Conservation (phyloP, 2,888 invertebrate species). For the Chalcis sispes region DNA sequence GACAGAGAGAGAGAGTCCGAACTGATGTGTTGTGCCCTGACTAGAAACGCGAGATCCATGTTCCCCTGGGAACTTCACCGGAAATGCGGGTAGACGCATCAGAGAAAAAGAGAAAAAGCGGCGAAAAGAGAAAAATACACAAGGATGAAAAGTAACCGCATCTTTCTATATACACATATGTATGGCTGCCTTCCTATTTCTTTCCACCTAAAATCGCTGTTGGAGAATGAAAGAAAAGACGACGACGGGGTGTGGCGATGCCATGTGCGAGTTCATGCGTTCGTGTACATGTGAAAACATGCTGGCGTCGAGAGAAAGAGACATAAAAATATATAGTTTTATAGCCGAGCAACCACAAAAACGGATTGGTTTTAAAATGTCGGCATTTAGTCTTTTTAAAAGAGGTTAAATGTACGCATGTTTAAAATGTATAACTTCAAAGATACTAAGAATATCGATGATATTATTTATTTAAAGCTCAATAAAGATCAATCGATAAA, state of each 20-base stretch:
- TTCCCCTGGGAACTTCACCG: conserved; percentile 18
- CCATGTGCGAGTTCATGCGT: neutral
- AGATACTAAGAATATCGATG: too few relatives aligned
- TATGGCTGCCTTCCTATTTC: neutral
- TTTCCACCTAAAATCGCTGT: neutral
- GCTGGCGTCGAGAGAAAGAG: too few relatives aligned
- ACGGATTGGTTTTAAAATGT: too few relatives aligned
- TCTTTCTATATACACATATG: neutral
- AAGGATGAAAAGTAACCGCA: conserved; percentile 20
- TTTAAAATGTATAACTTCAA: too few relatives aligned
- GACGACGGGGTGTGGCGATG: neutral
- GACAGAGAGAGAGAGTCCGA: conserved; percentile 41
- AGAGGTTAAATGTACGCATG: too few relatives aligned
- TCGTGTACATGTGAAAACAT: neutral
- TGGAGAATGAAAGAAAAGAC: neutral
- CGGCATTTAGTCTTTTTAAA: too few relatives aligned
- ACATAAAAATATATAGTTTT: too few relatives aligned
- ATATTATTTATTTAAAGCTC: too few relatives aligned
- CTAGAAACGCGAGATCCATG: conserved; percentile 33
- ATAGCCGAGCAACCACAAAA: too few relatives aligned
- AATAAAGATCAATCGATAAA: too few relatives aligned
- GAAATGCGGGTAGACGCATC: conserved; percentile 37
- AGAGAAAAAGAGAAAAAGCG: conserved; percentile 27
- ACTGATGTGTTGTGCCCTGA: conserved; percentile 23
- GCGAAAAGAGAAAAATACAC: conserved; percentile 43